Base-by-base conservation (phyloP, 1,140 invertebrate species). In the Drusus annulatus region DNA sequence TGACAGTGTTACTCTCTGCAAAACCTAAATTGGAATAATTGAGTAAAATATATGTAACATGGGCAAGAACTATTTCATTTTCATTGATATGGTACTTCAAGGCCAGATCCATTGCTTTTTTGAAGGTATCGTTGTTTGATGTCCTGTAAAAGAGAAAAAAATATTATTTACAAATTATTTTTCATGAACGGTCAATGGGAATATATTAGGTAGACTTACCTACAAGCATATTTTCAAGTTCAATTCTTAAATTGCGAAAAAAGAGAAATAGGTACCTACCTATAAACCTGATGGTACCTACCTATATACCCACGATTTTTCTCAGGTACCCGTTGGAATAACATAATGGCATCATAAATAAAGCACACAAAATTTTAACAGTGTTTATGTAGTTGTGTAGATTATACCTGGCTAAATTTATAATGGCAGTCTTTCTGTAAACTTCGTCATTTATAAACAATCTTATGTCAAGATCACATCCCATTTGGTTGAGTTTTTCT, bases 381-480 rank as follows among this genome's bases (percentile, higher is more conserved):
- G 16, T 17, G 36, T 17, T 50, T 36, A 28, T 21, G 13, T 69
- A 50, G 5, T 16, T 45, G 36, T 15, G 10, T 3, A 52, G 15
- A 51, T 45, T 36, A 15, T 45, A 84, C 83, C 63, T 84, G 1
- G 79, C 50, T 25, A 81, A 58, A 76, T 80, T 79, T 45, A 84
- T 52, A 60, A 84, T 78, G 1, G 76, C 56, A 25, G 54, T 63
- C 65, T 78, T 80, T 71, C 80, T 78, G 52, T 84, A 84, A 1
- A 8, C 17, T 17, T 52, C 19, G 63, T 84, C 80, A 52, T 78
- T 77, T 25, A 52, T 76, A 73, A 84, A 84, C 3, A 81, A 52
- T 71, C 68, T 73, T 19, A 84, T 63, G 45, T 84, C 54, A 15
- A 84, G 28, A 76, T 78, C 65, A 76, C 78, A 82, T 23, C 79